phyloP scores from a whole-genome alignment of 2,797 vertebrate genomes.

The Sparidentex hasta region DNA sequence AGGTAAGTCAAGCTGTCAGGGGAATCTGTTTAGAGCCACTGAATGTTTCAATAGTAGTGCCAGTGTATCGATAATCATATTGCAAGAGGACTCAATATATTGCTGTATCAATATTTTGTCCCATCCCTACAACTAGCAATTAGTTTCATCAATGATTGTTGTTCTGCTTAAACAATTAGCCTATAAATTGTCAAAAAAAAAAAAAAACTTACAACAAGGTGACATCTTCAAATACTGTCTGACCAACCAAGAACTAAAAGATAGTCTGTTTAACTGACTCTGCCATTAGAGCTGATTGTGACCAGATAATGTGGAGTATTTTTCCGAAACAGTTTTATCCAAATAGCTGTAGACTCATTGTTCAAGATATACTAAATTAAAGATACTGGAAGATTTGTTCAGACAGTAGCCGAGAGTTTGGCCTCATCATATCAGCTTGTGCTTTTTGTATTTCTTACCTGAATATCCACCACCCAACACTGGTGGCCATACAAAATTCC shows the following conservation, averaged over 20 bases:
- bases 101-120: no score
- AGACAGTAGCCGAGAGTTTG: neutral
- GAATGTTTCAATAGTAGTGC: no score
- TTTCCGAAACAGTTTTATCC: neutral
- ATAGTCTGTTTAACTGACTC: neutral
- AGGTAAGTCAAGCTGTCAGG: no score
- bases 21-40: no score
- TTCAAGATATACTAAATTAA: no score
- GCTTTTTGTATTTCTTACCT: neutral
- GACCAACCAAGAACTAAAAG: neutral
- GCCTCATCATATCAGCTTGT: neutral
- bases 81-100: neutral
- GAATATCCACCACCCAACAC: neutral
- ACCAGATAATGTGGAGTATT: neutral
- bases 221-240: neutral
- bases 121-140: neutral
- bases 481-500: neutral
- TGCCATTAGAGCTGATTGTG: neutral
- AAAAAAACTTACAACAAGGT: neutral
- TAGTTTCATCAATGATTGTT: neutral
- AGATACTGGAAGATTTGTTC: neutral
- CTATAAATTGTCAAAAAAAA: neutral
- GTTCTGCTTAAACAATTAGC: neutral
- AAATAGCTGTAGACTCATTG: no score
- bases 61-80: no score